Evolutionary conservation across 2,888 invertebrate genomes (phyloP), one percentile per base, ranked within the genome.

Genomic region (Leptarthrus brevirostris): DNA sequence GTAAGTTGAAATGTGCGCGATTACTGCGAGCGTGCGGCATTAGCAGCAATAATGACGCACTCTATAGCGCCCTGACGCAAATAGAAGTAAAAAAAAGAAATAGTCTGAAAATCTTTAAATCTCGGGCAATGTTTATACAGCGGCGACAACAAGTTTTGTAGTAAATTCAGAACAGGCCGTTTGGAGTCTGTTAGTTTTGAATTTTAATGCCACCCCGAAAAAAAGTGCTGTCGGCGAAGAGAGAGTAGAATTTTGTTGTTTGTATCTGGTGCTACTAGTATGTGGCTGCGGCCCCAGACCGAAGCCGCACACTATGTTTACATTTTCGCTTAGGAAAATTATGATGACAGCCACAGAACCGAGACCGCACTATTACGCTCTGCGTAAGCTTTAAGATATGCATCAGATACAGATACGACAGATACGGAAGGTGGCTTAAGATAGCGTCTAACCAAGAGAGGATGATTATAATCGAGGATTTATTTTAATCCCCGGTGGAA

Each of bases 1-100:
- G 73, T 40, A 73, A 70, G 53, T 75, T 73, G 69, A 70, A 73
- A 73, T 73, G 70, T 34, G 69, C 52, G 73, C 53, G 75, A 70
- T 75, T 75, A 70, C 56, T 70, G 56, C 74, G 53, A 40, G 16
- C 22, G 64, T 47, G 56, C 73, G 36, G 52, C 24, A 53, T 54
- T 49, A 52, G 47, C 26, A 47, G 34, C 72, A 20, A 40, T 12
- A 40, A 26, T 56, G 58, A 47, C 58, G 58, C 44, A 24, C 54
- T 53, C 14, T 26, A 44, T 49, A 58, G 47, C 36, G 44, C 44
- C 64, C 47, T 47, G 64, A 64, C 64, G 64, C 64, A 64, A 64
- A 64, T 44, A 64, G 64, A 64, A 64, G 14, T 20, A 12, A 49
- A 30, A 34, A 64, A 64, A 36, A n/a, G n/a, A n/a, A n/a, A n/a